Conservation (phyloP, 2,113 vertebrate genomes). For the Tychaedon coryphoeus region DNA sequence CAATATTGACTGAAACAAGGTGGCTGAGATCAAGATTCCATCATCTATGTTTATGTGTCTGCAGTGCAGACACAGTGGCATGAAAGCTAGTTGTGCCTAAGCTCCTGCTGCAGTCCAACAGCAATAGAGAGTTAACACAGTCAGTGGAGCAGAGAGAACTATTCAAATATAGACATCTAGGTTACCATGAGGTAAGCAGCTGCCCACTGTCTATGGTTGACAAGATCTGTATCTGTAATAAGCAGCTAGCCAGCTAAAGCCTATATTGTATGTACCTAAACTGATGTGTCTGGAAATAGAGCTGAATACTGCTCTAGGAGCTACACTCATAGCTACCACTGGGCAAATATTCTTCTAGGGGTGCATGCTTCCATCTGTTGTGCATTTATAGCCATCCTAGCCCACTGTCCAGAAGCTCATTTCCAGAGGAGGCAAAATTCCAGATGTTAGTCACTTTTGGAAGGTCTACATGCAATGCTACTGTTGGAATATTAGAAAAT, state of each 20-base stretch:
- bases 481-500: neutral
- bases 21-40: neutral
- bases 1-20: neutral
- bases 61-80: neutral
- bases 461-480: neutral
- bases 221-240: neutral
- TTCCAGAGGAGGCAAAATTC: neutral
- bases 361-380: neutral
- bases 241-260: neutral
- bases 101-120: neutral
- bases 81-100: neutral
- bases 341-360: neutral
- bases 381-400: neutral
- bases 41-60: neutral
- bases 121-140: neutral
- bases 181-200: neutral
- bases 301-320: neutral
- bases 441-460: neutral
- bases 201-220: rapidly evolving
- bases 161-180: neutral
- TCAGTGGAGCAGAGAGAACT: neutral
- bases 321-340: too few relatives aligned
- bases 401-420: neutral
- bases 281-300: neutral
- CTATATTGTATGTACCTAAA: neutral